These are phyloP conservation scores for Fregetta grallaria DNA, from an alignment of 2,113 vertebrate genomes.

Conservation along the genomic window DNA sequence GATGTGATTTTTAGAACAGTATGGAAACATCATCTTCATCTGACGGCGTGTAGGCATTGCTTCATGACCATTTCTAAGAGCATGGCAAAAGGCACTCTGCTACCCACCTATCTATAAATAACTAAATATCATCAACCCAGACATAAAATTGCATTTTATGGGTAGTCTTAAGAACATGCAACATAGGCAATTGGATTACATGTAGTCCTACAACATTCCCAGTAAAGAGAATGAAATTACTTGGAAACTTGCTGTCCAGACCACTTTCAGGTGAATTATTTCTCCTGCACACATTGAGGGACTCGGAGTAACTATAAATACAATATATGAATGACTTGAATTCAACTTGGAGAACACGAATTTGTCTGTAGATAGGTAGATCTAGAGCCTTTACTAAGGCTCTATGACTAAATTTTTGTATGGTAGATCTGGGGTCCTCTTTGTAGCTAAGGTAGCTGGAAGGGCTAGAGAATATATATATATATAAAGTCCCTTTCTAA, in stretches of 20 bases:
- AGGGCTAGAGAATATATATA: not conserved
- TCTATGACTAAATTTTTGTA: not conserved
- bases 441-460: not conserved
- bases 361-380: not conserved
- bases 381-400: not conserved
- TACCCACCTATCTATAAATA: conserved; percentile 35
- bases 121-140: conserved; percentile 8
- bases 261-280: not conserved
- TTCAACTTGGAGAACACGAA: not conserved
- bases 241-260: not conserved
- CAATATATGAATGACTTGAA: not conserved
- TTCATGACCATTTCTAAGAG: conserved; percentile 5
- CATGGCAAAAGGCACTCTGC: not conserved
- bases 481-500: not conserved
- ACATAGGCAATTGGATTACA: conserved; percentile 25
- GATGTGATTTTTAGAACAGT: conserved; percentile 22
- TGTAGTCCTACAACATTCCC: not conserved
- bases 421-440: not conserved
- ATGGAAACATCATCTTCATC: conserved; percentile 10
- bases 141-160: conserved; percentile 38
- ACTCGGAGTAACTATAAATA: not conserved
- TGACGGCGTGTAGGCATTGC: not conserved
- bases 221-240: conserved; percentile 46
- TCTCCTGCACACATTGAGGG: not conserved
- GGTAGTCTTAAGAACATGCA: not conserved